Evolutionary conservation across 1,140 invertebrate species (phyloP), one percentile per base, ranked within the genome.

Genomic region (Piezodorus guildinii): DNA sequence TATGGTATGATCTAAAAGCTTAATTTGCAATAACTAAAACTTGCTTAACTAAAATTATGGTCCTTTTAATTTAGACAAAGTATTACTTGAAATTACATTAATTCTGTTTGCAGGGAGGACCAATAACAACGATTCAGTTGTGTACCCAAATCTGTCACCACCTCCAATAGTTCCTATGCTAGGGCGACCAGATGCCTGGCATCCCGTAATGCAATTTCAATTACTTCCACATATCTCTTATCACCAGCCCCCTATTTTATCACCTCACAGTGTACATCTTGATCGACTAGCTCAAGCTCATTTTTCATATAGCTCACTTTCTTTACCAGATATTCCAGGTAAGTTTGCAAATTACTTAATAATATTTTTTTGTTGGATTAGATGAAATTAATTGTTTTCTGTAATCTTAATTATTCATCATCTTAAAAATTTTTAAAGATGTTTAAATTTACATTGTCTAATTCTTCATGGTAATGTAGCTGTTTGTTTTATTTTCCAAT

Each of bases 261-360:
- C 62, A 27, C 63, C 23, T 19, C 58, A 59, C 27, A 34, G 23
- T 16, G 21, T 58, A 14, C 63, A 64, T 51, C 23, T 51, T 25
- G 39, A 64, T 44, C 63, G 52, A 45, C 43, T 60, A 23, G 44
- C 27, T 45, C 45, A 30, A 14, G 16, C 27, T 46, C 45, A 51
- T 19, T 60, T 64, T 15, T 60, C 56, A 6, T 49, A 64, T 16
- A 60, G 63, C 34, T 66, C 65, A 16, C 39, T 62, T 19, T 66
- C 65, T 5, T 56, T 66, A 19, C 65, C 65, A 19, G 68, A 67
- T 64, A 62, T 64, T 23, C 62, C 52, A 39, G 60, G 62, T 66
- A 44, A 56, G 21, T 9, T 25, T 23, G 27, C 9, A 17, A 39
- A 39, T 39, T 39, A 30, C 34, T 39, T 39, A 39, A 39, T 39